Evolutionary conservation across 2,888 invertebrate species (phyloP).

Genomic region (Biston betularia): DNA sequence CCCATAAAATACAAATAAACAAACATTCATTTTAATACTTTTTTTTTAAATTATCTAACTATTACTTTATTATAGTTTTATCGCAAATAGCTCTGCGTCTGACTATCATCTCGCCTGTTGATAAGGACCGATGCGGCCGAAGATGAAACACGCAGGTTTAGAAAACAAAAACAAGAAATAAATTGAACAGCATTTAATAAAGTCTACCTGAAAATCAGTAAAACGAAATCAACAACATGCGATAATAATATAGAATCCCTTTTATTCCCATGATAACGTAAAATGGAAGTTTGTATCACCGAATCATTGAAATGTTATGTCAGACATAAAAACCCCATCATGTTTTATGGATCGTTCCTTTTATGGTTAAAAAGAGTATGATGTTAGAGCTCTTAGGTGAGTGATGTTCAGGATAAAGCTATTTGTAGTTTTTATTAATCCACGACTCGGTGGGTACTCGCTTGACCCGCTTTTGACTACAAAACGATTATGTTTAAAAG

Average conservation of each 20-base stretch:
- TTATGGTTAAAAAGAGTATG: slow-evolving; percentile 41
- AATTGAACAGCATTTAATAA: neutral
- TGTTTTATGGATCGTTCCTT: slow-evolving; percentile 41
- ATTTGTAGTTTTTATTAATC: slow-evolving; percentile 11
- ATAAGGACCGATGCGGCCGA: no score
- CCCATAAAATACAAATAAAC: no score
- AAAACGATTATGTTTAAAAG: neutral
- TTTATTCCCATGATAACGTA: slow-evolving; percentile 50
- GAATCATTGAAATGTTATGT: slow-evolving; percentile 47
- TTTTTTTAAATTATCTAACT: no score
- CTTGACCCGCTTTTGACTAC: neutral
- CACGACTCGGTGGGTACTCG: neutral
- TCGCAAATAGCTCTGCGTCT: no score
- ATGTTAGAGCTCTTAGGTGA: slow-evolving; percentile 35
- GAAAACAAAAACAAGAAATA: neutral
- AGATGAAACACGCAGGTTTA: no score
- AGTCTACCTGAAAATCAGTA: slow-evolving; percentile 15
- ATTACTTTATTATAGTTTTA: no score
- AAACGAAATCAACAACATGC: slow-evolving; percentile 24
- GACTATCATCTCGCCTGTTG: no score
- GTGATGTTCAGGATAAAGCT: slow-evolving; percentile 22
- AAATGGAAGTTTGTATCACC: slow-evolving; percentile 47
- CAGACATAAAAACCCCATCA: slow-evolving; percentile 51
- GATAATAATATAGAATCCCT: slow-evolving; percentile 19
- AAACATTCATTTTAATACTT: no score